These are phyloP conservation scores for Melanotaenia boesemani DNA, from an alignment of 2,797 vertebrate species.

Conservation along the genomic window DNA sequence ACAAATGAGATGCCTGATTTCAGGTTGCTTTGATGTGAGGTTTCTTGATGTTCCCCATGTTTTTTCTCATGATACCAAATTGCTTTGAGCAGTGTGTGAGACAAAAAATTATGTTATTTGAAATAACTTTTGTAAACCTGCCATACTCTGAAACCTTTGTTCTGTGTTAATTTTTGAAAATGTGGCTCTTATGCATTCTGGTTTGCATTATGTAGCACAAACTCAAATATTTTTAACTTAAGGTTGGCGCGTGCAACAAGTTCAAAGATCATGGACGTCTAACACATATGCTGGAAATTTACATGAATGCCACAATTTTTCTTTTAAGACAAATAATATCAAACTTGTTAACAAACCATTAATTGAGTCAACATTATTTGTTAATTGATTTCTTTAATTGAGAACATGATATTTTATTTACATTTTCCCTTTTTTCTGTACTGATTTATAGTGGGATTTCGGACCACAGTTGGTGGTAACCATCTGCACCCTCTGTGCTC, in stretches of 20 bases:
- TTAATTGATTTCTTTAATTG: too few relatives aligned
- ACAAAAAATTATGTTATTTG: slow-evolving; percentile 42
- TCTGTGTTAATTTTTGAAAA: slow-evolving; percentile 24
- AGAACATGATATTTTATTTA: too few relatives aligned
- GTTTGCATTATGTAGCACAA: not conserved
- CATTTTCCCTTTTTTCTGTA: too few relatives aligned
- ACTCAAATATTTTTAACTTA: not conserved
- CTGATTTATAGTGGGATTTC: too few relatives aligned
- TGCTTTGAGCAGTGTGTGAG: slow-evolving; percentile 38
- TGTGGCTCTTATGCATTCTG: slow-evolving; percentile 1
- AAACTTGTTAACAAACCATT: too few relatives aligned
- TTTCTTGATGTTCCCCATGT: slow-evolving; percentile 57
- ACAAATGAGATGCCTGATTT: slow-evolving; percentile 70
- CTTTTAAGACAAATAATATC: too few relatives aligned
- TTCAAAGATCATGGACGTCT: too few relatives aligned
- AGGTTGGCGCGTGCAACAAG: not conserved
- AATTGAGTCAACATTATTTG: too few relatives aligned
- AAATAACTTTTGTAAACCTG: slow-evolving; percentile 39
- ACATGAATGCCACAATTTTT: too few relatives aligned
- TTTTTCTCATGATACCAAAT: slow-evolving; percentile 66
- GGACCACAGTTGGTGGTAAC: too few relatives aligned
- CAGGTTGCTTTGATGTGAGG: slow-evolving; percentile 77
- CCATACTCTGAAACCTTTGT: slow-evolving; percentile 26
- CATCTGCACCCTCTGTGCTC: too few relatives aligned
- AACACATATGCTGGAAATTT: too few relatives aligned